These are phyloP conservation scores for Drosophila orena DNA, from an alignment of 1,140 invertebrate genomes.

Conservation along the genomic window DNA sequence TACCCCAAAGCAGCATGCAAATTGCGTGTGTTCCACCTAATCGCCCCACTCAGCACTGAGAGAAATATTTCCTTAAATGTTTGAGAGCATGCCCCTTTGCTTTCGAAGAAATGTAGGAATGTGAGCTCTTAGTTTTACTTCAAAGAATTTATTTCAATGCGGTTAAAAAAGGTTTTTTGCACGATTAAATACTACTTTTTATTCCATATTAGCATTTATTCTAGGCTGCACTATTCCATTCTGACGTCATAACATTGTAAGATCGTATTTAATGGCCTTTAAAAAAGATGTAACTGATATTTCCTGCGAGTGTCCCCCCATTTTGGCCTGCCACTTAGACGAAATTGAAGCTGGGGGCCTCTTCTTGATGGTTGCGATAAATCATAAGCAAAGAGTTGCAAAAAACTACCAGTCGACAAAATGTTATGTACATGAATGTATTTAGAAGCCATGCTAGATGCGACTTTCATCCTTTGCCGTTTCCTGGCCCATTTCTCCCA, in stretches of 20 bases:
- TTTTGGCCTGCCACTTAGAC: slow-evolving; percentile 5
- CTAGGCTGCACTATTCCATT: too few relatives aligned
- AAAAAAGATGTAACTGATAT: too few relatives aligned
- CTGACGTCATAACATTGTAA: too few relatives aligned
- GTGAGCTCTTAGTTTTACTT: too few relatives aligned
- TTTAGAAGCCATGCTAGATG: slow-evolving; percentile 54
- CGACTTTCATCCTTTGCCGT: slow-evolving; percentile 24
- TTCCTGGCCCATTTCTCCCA: neutral
- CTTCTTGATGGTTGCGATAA: slow-evolving; percentile 42
- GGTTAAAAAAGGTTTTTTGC: too few relatives aligned
- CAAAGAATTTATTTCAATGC: too few relatives aligned
- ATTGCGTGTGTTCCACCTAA: slow-evolving; percentile 33
- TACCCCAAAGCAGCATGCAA: slow-evolving; percentile 16
- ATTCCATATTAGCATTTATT: too few relatives aligned
- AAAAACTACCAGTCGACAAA: slow-evolving; percentile 51
- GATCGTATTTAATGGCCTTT: too few relatives aligned
- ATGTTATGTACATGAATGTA: slow-evolving; percentile 49
- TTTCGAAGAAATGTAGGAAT: too few relatives aligned
- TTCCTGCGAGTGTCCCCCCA: slow-evolving; percentile 1
- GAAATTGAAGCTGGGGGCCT: slow-evolving; percentile 9
- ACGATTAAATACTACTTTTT: too few relatives aligned
- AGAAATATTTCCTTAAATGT: neutral
- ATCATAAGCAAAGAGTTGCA: slow-evolving; percentile 51
- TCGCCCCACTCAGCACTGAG: slow-evolving; percentile 1
- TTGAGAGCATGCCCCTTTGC: too few relatives aligned